Evolutionary conservation across 2,113 vertebrate species (phyloP).

Genomic region (Actinemys pallida): DNA sequence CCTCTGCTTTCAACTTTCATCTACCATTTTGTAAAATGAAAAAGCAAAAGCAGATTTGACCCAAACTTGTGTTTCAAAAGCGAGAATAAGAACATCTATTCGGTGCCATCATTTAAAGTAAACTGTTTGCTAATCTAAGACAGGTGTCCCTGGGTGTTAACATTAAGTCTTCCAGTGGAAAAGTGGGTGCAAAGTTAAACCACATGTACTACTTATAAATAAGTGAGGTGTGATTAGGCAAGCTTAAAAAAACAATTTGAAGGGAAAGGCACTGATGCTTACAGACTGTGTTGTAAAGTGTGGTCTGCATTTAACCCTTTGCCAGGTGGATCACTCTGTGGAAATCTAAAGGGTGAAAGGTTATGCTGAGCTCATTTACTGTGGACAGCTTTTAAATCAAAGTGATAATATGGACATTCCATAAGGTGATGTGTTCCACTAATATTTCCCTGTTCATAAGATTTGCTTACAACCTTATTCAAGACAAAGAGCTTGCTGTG

Average conservation of each 20-base stretch:
- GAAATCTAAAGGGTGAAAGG: slow-evolving; percentile 66
- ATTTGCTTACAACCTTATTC: slow-evolving; percentile 5
- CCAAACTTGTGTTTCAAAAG: slow-evolving; percentile 38
- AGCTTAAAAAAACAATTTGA: slow-evolving; percentile 65
- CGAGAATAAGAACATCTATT: slow-evolving; percentile 40
- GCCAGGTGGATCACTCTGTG: slow-evolving; percentile 62
- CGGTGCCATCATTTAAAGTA: slow-evolving; percentile 75
- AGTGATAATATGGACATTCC: slow-evolving; percentile 64
- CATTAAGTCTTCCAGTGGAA: slow-evolving; percentile 91
- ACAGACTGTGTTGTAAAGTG: slow-evolving; percentile 49
- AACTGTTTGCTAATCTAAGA: slow-evolving; percentile 84
- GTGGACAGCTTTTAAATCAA: slow-evolving; percentile 66
- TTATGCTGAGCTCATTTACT: slow-evolving; percentile 67
- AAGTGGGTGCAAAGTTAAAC: slow-evolving; percentile 98
- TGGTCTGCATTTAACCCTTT: slow-evolving; percentile 67
- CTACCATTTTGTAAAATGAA: background rate
- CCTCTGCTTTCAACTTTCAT: background rate
- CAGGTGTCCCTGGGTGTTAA: slow-evolving; percentile 93
- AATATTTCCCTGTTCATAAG: slow-evolving; percentile 34
- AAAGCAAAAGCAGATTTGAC: background rate
- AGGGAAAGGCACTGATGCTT: slow-evolving; percentile 53
- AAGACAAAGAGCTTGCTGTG: background rate
- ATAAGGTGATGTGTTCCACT: slow-evolving; percentile 65
- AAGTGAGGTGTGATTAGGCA: slow-evolving; percentile 87
- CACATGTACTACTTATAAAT: slow-evolving; percentile 91